Conservation (phyloP, 1,140 invertebrate species). For the Drosophila burlai region DNA sequence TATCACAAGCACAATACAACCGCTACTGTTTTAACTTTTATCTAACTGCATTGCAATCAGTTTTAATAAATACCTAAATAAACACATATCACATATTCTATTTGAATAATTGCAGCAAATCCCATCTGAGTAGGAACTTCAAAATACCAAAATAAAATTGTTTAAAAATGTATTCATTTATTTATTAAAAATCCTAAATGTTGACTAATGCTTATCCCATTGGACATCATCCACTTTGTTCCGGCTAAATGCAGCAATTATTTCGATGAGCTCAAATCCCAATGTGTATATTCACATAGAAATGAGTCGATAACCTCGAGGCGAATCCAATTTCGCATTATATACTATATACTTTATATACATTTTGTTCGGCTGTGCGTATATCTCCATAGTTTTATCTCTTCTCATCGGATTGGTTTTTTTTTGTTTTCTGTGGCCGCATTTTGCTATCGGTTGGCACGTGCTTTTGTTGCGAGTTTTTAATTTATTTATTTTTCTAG, state of each 20-base stretch:
- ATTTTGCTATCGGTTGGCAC: slow-evolving; percentile 13
- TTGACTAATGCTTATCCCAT: not conserved
- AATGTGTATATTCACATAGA: not conserved
- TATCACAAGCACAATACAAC: not conserved
- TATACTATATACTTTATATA: not conserved
- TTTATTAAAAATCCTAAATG: not conserved
- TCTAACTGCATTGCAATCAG: not conserved
- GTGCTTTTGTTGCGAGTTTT: slow-evolving; percentile 22
- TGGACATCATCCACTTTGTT: slow-evolving; percentile 34
- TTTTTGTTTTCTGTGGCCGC: not conserved
- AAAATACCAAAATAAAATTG: not conserved
- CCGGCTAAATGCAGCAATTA: slow-evolving; percentile 47
- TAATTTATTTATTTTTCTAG: slow-evolving; percentile 12
- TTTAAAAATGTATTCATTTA: no score
- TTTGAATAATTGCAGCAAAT: slow-evolving; percentile 13
- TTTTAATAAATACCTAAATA: not conserved
- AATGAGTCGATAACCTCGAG: slow-evolving; percentile 23
- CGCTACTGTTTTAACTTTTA: not conserved
- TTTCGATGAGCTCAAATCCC: slow-evolving; percentile 37
- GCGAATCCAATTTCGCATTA: slow-evolving; percentile 9
- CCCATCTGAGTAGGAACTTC: not conserved
- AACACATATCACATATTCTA: not conserved
- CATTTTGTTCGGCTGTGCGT: not conserved
- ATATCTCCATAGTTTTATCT: slow-evolving; percentile 27
- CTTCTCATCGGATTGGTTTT: not conserved